Conservation (phyloP, 2,888 invertebrate genomes). For the Amiota mariae region DNA sequence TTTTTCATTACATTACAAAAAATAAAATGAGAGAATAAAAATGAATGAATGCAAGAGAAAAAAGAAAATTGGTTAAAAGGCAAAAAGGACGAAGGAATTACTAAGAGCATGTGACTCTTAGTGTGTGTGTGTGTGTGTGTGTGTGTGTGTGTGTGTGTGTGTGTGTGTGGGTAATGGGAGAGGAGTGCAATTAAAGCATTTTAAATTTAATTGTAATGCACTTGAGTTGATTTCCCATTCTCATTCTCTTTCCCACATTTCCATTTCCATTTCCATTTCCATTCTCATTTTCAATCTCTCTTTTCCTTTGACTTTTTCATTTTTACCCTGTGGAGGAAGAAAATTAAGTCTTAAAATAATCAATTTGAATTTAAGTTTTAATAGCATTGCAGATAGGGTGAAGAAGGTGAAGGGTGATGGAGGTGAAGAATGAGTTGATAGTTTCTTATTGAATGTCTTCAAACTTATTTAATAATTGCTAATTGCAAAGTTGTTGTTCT, state of each 20-base stretch:
- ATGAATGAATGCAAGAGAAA: neutral
- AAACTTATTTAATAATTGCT: too few relatives aligned
- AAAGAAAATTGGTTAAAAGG: neutral
- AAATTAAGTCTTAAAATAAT: too few relatives aligned
- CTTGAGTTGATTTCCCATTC: neutral
- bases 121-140: neutral
- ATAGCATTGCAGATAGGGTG: too few relatives aligned
- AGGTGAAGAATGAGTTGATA: too few relatives aligned
- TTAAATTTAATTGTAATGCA: slow-evolving; percentile 21
- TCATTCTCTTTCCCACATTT: neutral
- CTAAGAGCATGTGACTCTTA: neutral
- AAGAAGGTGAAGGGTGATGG: too few relatives aligned
- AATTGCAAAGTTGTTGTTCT: too few relatives aligned
- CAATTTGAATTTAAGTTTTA: too few relatives aligned
- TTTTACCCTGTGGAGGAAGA: too few relatives aligned
- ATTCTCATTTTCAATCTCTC: too few relatives aligned
- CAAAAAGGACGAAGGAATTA: neutral
- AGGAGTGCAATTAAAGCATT: slow-evolving; percentile 29
- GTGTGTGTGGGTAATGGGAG: neutral
- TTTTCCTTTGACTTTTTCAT: too few relatives aligned
- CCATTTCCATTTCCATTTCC: too few relatives aligned
- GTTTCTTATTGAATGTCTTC: too few relatives aligned
- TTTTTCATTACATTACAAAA: slow-evolving; percentile 41
- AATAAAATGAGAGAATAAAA: neutral
- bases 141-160: neutral